Evolutionary conservation across 1,140 invertebrate species (phyloP), one percentile per base, ranked within the genome.

Genomic region (Sminthurides bifidus): DNA sequence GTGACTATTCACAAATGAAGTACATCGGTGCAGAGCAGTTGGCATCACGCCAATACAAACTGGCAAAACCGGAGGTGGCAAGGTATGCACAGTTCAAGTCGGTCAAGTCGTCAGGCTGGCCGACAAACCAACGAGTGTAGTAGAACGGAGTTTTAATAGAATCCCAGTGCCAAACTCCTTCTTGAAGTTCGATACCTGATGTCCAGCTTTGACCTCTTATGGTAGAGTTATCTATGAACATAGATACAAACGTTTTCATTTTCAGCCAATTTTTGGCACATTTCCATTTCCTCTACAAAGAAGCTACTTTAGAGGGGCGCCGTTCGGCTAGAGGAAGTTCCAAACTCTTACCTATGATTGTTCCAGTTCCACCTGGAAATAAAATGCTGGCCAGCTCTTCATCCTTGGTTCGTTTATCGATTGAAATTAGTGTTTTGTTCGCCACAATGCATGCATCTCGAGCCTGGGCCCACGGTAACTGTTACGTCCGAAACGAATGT

Each of bases 1-100:
- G n/a, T n/a, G n/a, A 17, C 37, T 54, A 44, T 59, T 64, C 62
- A 27, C 62, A 64, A 29, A 64, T 54, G 33, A 59, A 64, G 30
- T 61, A 59, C 62, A 64, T 64, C 1, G 56, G 30, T 21, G 62
- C 62, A 43, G 58, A 59, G 37, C 62, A 64, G 30, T 64, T 61
- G 12, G 62, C 62, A 46, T 64, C 62, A 40, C 62, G 44, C 62
- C 62, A 64, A 33, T 61, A 61, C 2, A 64, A 43, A 5, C 53
- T 17, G 8, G 52, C 40, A 26, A 21, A 6, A n/a, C 48, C 48
- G 3, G 6, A 15, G 2, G 37, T 48, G 17, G 62, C 62, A 17
- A 59, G 14, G 45, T 64, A 64, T 15, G 52, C 52, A 23, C 62
- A 64, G 38, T 64, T 64, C 10, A 58, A 41, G n/a, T 52, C 40